Conservation (phyloP, 1,140 invertebrate species). For the Cepaea nemoralis region DNA sequence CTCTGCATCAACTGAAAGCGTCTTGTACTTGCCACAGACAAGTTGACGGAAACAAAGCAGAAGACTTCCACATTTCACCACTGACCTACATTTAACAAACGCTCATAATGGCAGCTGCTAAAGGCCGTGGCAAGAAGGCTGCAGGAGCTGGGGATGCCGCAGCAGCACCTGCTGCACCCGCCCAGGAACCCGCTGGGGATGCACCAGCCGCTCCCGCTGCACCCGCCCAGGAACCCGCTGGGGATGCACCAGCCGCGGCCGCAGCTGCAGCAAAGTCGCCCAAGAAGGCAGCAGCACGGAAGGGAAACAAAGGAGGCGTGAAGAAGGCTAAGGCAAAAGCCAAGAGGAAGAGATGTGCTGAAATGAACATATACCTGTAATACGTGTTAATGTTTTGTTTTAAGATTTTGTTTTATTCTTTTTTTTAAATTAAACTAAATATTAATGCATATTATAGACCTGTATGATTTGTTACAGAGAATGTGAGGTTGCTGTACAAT, state of each 20-base stretch:
- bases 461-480: neutral
- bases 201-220: too few species aligned
- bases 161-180: conserved; percentile 17
- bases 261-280: conserved; percentile 35
- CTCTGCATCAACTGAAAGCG: conserved; percentile 27
- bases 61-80: too few species aligned
- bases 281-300: conserved; percentile 37
- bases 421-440: neutral
- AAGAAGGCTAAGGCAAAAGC: conserved; percentile 19
- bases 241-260: too few species aligned
- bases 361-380: conserved; percentile 8
- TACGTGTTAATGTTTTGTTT: neutral
- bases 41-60: conserved; percentile 22
- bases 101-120: conserved; percentile 45
- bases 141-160: conserved; percentile 26
- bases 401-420: conserved; percentile 1
- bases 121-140: conserved; percentile 35
- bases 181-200: neutral
- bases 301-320: conserved; percentile 24
- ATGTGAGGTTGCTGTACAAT: too few species aligned
- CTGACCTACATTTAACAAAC: too few species aligned
- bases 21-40: conserved; percentile 12
- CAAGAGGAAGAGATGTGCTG: conserved; percentile 16
- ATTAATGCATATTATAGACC: conserved; percentile 5
- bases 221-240: too few species aligned